Percentiles rank a stretch among this genome's conserved stretches.
These are phyloP conservation scores for Trigoniulus corallinus DNA, from an alignment of 1,140 invertebrate genomes.

Conservation along the genomic window DNA sequence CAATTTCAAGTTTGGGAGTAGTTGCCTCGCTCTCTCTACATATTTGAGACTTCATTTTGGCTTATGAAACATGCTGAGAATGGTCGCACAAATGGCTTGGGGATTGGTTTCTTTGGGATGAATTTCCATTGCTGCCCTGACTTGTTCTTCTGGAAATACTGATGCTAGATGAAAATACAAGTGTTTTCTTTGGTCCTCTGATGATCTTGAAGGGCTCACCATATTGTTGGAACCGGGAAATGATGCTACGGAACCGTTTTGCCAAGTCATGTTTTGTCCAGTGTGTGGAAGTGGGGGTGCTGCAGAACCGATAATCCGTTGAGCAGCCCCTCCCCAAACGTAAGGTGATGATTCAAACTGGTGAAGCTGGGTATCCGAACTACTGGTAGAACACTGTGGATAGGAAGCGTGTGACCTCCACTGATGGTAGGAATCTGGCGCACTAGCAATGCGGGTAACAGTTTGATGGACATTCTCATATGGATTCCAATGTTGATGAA, in stretches of 20 bases:
- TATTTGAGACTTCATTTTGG: too few relatives aligned
- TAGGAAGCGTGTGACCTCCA: constrained; percentile 11
- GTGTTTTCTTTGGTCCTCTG: constrained; percentile 47
- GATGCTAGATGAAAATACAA: constrained; percentile 69
- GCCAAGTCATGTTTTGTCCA: background rate
- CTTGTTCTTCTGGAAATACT: constrained; percentile 75
- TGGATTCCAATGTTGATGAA: constrained; percentile 17
- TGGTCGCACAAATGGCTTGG: constrained; percentile 71
- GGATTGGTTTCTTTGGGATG: constrained; percentile 75
- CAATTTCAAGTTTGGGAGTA: too few relatives aligned
- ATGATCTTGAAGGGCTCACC: constrained; percentile 25
- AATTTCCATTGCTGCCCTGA: constrained; percentile 60
- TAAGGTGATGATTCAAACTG: too few relatives aligned
- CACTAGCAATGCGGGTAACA: constrained; percentile 57
- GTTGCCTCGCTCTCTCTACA: too few relatives aligned
- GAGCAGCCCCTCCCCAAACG: background rate
- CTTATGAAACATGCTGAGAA: constrained; percentile 53
- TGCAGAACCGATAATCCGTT: background rate
- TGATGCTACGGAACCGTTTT: background rate
- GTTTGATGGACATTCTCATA: constrained; percentile 27
- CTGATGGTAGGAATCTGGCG: constrained; percentile 41
- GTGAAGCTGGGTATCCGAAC: background rate
- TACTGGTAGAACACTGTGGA: background rate
- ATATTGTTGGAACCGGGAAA: background rate
- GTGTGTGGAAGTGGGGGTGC: background rate